Conservation (phyloP, 2,888 invertebrate genomes). For the Epirrita christyi region DNA sequence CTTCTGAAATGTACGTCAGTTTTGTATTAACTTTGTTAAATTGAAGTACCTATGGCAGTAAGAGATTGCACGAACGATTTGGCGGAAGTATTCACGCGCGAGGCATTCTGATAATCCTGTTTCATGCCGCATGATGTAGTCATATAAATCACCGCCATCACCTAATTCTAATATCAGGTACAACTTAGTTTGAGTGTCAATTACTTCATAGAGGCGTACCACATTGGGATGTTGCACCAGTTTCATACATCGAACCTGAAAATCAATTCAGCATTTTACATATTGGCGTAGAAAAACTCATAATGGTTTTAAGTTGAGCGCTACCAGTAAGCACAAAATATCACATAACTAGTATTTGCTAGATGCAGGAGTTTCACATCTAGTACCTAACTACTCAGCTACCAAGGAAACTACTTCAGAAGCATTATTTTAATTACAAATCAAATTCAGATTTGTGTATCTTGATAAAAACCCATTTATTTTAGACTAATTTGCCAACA, state of each 20-base stretch:
- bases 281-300: no score
- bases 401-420: no score
- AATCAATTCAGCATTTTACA: neutral
- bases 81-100: slow-evolving; percentile 96
- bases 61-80: slow-evolving; percentile 98
- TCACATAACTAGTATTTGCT: no score
- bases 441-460: no score
- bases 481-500: no score
- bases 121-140: slow-evolving; percentile 98
- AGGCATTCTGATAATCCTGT: slow-evolving; percentile 93
- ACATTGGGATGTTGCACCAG: slow-evolving; percentile 99
- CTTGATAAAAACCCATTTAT: no score
- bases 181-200: slow-evolving; percentile 99
- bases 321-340: no score
- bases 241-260: slow-evolving; percentile 97
- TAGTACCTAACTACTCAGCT: no score
- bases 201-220: slow-evolving; percentile 98
- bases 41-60: slow-evolving; percentile 93
- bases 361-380: no score
- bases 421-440: no score
- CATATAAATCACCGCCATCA: slow-evolving; percentile 99
- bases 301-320: no score
- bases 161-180: slow-evolving; percentile 98
- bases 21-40: neutral
- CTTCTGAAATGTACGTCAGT: neutral